Base-by-base conservation (phyloP, 2,888 invertebrate species). In the Macaria liturata region DNA sequence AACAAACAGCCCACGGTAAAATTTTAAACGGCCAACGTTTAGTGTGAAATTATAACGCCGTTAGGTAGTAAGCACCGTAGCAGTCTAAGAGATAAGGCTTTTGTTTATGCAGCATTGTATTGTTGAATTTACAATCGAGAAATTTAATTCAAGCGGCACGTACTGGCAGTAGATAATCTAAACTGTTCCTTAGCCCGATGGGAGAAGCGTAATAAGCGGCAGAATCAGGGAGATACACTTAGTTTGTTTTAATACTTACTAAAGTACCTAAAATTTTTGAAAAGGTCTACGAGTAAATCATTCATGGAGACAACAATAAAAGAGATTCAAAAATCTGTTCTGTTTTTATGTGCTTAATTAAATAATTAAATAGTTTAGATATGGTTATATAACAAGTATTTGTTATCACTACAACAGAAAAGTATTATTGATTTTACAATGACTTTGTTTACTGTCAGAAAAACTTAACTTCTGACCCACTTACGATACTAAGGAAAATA, bases 401-500 rank as follows among this genome's bases (percentile, higher is more conserved):
- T 20, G 2, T 20, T 20, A 20, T 20, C 20, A 1, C 1, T 20
- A 20, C 20, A 20, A 20, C 20, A 20, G 20, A 20, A 20, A 1
- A 20, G 20, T 20, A 1, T 20, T 20, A 20, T 20, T 20, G 20
- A 20, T 20, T 20, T 20, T 20, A 20, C 7, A 7, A 4, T 37
- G 3, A 37, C 34, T 37, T 37, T 37, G 34, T 37, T 37, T 37
- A 37, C 34, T 37, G 34, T 37, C 7, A 37, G 5, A 6, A 6
- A 6, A 6, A 37, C 3, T 4, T 37, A 20, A 20, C 34, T 37
- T 37, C 7, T 3, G 7, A 37, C 5, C 34, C 34, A 37, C 3
- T 87, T 85, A 81, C 81, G 80, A 78, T 71, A 80, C 67, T 78
- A 74, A 79, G 80, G 84, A 81, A 82, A 86, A 83, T 84, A 82